Percentiles rank a stretch among this genome's conserved stretches.
phyloP scores from a whole-genome alignment of 2,113 vertebrate genomes.

The Nesoenas mayeri region DNA sequence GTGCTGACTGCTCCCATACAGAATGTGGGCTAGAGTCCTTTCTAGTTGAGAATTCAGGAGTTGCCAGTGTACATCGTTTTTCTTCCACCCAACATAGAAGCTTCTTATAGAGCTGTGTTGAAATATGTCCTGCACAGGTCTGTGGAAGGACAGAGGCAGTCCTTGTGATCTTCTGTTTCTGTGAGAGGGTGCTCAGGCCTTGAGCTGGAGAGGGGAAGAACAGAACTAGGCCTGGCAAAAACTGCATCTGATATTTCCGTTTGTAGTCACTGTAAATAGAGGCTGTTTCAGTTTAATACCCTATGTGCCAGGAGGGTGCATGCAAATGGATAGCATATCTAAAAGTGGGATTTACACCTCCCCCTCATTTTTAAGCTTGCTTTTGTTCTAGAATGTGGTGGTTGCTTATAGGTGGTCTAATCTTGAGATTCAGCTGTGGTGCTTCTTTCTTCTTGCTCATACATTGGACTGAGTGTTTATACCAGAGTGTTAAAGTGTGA shows the following conservation, averaged over 20 bases:
- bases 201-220: not conserved
- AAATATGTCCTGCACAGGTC: accelerated
- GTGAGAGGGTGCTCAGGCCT: not conserved
- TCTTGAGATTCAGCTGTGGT: not conserved
- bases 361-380: not conserved
- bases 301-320: not conserved
- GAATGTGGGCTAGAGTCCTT: not conserved
- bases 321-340: not conserved
- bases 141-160: not conserved
- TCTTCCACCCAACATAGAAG: not conserved
- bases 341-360: not conserved
- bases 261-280: not conserved
- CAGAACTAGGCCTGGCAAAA: not conserved
- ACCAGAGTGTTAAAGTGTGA: not conserved
- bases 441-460: not conserved
- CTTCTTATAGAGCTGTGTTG: not conserved
- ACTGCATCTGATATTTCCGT: not conserved
- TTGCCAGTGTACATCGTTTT: not conserved
- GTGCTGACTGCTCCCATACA: not conserved
- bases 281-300: not conserved
- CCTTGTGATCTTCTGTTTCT: not conserved
- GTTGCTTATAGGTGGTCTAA: not conserved
- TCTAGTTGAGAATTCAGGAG: not conserved
- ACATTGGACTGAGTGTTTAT: not conserved
- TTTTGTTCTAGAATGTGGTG: not conserved